phyloP scores from a whole-genome alignment of 2,888 invertebrate genomes.

The Brachyptera putata region DNA sequence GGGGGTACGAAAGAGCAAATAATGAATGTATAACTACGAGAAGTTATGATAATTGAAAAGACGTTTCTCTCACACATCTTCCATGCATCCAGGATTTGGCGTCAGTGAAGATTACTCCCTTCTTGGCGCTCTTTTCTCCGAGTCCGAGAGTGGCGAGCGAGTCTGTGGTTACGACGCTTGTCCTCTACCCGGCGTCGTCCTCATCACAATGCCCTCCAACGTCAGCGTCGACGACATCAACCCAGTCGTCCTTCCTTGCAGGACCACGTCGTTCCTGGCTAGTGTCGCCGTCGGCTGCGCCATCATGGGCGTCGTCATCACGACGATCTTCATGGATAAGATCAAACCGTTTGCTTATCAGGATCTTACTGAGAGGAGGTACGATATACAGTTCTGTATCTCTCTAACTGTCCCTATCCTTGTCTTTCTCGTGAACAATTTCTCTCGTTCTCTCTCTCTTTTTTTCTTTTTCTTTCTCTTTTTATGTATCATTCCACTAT shows the following conservation, averaged over 20 bases:
- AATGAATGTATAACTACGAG: too few species aligned
- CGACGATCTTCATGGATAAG: slow-evolving; percentile 26
- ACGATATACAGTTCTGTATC: not conserved
- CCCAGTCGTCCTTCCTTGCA: slow-evolving; percentile 39
- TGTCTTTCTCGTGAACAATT: too few species aligned
- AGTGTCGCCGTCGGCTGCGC: slow-evolving; percentile 47
- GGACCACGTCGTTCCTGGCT: slow-evolving; percentile 43
- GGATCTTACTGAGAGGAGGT: slow-evolving; percentile 15
- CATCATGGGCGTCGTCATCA: slow-evolving; percentile 40
- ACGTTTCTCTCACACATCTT: too few species aligned
- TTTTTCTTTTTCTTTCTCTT: too few species aligned
- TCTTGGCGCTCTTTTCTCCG: slow-evolving; percentile 51
- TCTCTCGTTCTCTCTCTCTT: not conserved
- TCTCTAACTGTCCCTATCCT: not conserved
- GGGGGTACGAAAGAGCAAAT: too few species aligned
- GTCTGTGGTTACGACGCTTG: slow-evolving; percentile 58
- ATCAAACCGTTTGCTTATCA: slow-evolving; percentile 28
- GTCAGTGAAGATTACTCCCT: too few species aligned
- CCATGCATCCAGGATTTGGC: too few species aligned
- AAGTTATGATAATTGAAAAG: too few species aligned
- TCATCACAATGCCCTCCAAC: slow-evolving; percentile 13
- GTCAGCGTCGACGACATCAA: slow-evolving; percentile 3
- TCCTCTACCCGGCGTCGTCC: slow-evolving; percentile 40
- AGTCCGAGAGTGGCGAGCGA: slow-evolving; percentile 51
- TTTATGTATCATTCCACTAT: too few species aligned